Percentiles rank a stretch among this genome's conserved stretches.
Conservation (phyloP, 2,888 invertebrate genomes). For the Onthophagus sagittarius region DNA sequence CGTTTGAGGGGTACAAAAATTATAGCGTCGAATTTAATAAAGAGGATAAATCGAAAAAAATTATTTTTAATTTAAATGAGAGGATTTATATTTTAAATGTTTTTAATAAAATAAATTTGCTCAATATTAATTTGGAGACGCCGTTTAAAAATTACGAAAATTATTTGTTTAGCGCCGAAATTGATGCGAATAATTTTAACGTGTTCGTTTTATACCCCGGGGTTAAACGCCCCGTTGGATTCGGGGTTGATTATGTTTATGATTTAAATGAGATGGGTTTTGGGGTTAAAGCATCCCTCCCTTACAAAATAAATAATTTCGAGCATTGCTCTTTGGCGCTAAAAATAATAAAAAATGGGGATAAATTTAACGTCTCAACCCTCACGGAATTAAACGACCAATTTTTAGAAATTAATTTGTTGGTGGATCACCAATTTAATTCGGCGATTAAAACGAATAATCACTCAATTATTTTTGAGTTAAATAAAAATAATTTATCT, state of each 20-base stretch:
- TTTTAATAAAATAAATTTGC: conserved; percentile 13
- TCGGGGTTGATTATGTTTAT: conserved; percentile 13
- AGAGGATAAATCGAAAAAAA: not conserved
- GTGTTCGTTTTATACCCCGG: conserved; percentile 23
- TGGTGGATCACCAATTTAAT: not conserved
- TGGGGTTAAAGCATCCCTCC: conserved; percentile 4
- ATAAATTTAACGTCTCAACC: not conserved
- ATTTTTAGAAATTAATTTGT: not conserved
- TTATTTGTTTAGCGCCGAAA: conserved; percentile 22
- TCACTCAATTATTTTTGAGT: too few relatives aligned
- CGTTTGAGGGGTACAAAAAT: conserved; percentile 6
- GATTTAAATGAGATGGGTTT: not conserved
- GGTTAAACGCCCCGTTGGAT: conserved; percentile 20
- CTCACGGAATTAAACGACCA: not conserved
- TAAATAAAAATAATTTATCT: too few relatives aligned
- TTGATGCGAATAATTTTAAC: conserved; percentile 17
- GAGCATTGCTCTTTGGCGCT: not conserved
- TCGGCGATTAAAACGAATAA: not conserved
- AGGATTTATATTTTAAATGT: not conserved
- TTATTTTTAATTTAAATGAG: conserved; percentile 4
- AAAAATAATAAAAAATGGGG: not conserved
- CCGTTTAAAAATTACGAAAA: conserved; percentile 21
- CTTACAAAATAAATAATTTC: not conserved
- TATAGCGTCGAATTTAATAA: not conserved
- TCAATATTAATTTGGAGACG: conserved; percentile 19